Evolutionary conservation across 2,888 invertebrate genomes (phyloP).

Genomic region (Actias luna): DNA sequence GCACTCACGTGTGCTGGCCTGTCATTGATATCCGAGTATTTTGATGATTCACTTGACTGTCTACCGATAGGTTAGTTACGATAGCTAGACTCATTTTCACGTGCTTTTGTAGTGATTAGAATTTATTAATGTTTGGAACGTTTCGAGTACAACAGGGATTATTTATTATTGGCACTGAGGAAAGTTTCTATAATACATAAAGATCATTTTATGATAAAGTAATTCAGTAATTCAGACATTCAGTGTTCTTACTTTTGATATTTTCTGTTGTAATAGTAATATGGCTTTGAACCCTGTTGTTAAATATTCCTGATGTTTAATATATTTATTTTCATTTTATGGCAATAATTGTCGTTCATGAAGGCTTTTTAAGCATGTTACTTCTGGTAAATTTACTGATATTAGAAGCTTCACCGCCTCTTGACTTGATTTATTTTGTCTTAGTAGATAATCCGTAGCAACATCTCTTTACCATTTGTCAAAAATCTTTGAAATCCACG

Average conservation of each 20-base stretch:
- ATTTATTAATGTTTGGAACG: neutral
- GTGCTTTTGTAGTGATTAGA: constrained; percentile 11
- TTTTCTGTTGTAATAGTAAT: constrained; percentile 12
- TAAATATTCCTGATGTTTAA: constrained; percentile 27
- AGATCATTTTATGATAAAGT: neutral
- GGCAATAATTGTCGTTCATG: constrained; percentile 15
- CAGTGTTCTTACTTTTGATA: constrained; percentile 1
- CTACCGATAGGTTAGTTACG: constrained; percentile 27
- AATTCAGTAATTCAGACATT: neutral
- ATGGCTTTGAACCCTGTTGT: constrained; percentile 21
- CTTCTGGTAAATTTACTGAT: no score
- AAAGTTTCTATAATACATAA: neutral
- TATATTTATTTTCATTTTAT: constrained; percentile 19
- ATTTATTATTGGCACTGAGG: neutral
- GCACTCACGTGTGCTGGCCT: constrained; percentile 34
- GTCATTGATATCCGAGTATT: constrained; percentile 47
- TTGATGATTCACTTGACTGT: constrained; percentile 49
- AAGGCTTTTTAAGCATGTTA: neutral
- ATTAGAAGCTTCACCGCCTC: no score
- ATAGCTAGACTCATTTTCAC: constrained; percentile 15
- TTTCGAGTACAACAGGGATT: neutral
- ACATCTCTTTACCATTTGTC: no score
- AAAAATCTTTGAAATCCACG: no score
- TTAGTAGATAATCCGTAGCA: no score
- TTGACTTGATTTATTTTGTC: no score